A percentile compares a stretch with the other conserved stretches of the same genome.
Conservation (phyloP, 2,888 invertebrate genomes). For the Sinelater perroti region DNA sequence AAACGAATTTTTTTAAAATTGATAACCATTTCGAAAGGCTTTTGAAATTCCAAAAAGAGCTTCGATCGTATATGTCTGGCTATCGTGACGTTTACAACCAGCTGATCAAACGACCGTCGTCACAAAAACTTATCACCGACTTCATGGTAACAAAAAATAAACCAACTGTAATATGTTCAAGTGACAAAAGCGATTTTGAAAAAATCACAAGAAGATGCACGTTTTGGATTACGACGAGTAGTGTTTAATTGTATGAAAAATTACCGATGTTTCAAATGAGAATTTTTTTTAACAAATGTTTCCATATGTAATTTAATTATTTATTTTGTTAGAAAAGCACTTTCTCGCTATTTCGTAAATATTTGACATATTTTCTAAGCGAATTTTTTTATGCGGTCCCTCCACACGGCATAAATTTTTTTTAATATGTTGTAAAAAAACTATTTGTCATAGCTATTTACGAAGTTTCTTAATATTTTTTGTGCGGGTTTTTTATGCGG, state of each 20-base stretch:
- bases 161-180: background rate
- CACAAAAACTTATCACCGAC: no score
- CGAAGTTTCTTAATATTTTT: no score
- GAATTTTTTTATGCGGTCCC: no score
- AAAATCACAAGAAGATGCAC: background rate
- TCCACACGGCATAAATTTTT: no score
- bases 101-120: slow-evolving; percentile 27
- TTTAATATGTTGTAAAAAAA: no score
- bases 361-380: background rate
- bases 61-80: slow-evolving; percentile 32
- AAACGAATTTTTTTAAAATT: slow-evolving; percentile 41
- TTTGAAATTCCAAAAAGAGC: slow-evolving; percentile 42
- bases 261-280: background rate
- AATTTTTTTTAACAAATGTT: background rate
- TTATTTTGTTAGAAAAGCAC: background rate
- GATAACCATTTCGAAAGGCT: slow-evolving; percentile 45
- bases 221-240: background rate
- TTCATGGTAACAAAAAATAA: no score
- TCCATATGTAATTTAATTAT: background rate
- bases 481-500: background rate
- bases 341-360: background rate
- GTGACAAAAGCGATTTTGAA: background rate
- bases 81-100: slow-evolving; percentile 40
- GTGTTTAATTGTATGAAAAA: background rate
- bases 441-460: no score